Conservation (phyloP, 1,140 invertebrate species). For the Apis dorsata region DNA sequence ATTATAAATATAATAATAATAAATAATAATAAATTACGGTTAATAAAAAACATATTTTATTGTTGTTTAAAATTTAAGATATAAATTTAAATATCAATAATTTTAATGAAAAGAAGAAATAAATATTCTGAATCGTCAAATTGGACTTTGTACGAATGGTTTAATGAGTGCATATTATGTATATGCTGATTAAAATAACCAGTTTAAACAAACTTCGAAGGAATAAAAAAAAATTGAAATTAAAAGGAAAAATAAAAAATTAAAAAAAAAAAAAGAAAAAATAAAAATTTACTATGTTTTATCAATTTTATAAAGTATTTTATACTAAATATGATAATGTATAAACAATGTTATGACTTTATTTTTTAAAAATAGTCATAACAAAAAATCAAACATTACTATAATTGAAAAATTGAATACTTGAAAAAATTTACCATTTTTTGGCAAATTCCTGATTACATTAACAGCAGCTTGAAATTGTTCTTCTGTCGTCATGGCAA, state of each 20-base stretch:
- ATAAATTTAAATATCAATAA: neutral
- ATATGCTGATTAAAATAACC: neutral
- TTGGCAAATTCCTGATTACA: slow-evolving; percentile 92
- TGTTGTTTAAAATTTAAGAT: neutral
- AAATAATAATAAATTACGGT: neutral
- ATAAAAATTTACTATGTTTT: neutral
- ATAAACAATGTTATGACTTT: neutral
- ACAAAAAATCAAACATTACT: too few relatives aligned
- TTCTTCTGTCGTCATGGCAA: slow-evolving; percentile 87
- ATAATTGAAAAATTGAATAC: neutral
- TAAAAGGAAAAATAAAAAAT: neutral
- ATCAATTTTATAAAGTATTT: neutral
- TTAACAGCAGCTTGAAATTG: slow-evolving; percentile 93
- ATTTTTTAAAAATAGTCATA: neutral
- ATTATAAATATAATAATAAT: neutral
- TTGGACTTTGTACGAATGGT: slow-evolving; percentile 17
- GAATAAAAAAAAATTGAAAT: neutral
- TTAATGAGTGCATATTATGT: neutral
- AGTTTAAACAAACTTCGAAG: neutral
- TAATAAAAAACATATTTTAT: neutral
- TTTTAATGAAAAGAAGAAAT: neutral
- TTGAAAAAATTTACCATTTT: slow-evolving; percentile 86
- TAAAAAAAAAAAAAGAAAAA: neutral
- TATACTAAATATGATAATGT: neutral
- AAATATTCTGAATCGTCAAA: neutral